Evolutionary conservation across 2,113 vertebrate species (phyloP), one percentile per base, ranked within the genome.

Genomic region (Gila orcuttii): DNA sequence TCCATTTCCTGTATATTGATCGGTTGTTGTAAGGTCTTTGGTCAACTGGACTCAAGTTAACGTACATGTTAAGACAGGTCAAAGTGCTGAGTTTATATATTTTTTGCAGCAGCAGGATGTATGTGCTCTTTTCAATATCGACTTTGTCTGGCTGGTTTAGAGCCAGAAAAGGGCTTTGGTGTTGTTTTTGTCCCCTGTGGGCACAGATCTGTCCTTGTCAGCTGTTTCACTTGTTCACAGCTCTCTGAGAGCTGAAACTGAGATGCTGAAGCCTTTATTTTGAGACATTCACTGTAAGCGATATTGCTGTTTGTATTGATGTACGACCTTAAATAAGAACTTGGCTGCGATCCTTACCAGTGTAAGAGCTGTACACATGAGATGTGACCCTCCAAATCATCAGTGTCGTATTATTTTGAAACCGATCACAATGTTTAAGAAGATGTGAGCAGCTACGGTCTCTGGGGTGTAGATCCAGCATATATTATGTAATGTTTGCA

Each of bases 141-240:
- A 84, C 39, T 62, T 64, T 84, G 31, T 42, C 33, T 59, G 21
- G n/a, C n/a, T 76, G 83, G 83, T 76, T 85, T 39, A 13, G 23
- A 52, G 52, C 52, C 78, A 74, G 39, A 36, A 62, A 47, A 64
- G 23, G 73, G 71, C 57, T 77, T 36, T 86, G 78, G 28, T 25
- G 60, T 33, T 74, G 25, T 60, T 31, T 78, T 39, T 57, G 78
- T 73, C 73, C 21, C 52, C 57, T 74, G 25, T n/a, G 60, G 73
- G 78, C 75, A 23, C 39, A 68, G 59, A 66, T 60, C 28, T 78
- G 76, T 64, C 45, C 13, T 45, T 39, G 42, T 78, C 59, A 28
- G 76, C 76, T 59, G 52, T 78, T 78, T 78, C 10, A 13, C 50
- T 78, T 78, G 74, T 78, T 64, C 83, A 68, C 74, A 52, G 74